phyloP scores from a whole-genome alignment of 2,113 vertebrate species.

The Nyctereutes procyonoides region DNA sequence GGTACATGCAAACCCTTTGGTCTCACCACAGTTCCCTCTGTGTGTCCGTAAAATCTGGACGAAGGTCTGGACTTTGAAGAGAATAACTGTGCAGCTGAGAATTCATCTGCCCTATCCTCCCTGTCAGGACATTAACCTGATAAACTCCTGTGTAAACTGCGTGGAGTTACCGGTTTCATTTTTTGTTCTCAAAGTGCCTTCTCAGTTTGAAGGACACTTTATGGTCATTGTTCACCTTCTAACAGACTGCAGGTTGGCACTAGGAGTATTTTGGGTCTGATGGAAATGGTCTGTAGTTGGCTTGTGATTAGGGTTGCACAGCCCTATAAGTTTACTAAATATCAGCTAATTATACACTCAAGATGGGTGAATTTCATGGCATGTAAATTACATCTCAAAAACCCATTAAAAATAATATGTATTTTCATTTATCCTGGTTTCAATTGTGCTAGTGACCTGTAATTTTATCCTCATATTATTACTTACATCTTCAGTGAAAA shows the following conservation, averaged over 20 bases:
- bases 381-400: background rate
- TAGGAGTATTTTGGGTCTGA: background rate
- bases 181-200: background rate
- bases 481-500: slow-evolving; percentile 1
- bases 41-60: background rate
- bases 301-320: background rate
- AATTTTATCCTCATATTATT: background rate
- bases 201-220: background rate
- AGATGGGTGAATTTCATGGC: background rate
- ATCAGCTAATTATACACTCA: background rate
- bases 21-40: background rate
- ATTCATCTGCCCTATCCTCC: background rate
- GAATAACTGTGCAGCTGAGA: background rate
- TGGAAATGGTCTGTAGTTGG: background rate
- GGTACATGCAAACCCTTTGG: background rate
- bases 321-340: background rate
- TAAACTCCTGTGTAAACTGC: background rate
- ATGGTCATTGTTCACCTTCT: background rate
- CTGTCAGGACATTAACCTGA: background rate
- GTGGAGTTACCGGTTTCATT: background rate
- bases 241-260: background rate
- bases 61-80: background rate
- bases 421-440: background rate
- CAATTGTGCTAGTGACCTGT: background rate
- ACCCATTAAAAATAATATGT: background rate